phyloP scores from a whole-genome alignment of 92 coral and sea anemone genomes.

The Muricea muricata region DNA sequence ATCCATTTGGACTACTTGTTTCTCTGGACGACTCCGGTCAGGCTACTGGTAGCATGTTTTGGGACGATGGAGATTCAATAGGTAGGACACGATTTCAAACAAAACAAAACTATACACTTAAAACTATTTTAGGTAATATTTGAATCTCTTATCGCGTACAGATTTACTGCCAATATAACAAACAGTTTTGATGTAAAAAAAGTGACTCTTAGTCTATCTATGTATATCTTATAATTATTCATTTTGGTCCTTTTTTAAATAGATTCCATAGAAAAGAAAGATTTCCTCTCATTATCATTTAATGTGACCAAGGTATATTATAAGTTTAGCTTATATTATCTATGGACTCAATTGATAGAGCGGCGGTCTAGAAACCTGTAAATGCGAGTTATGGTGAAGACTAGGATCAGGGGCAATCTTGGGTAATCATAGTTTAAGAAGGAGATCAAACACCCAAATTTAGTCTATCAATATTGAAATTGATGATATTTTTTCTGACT shows the following conservation, averaged over 20 bases:
- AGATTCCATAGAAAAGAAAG: constrained; percentile 12
- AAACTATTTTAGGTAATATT: no score
- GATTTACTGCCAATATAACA: no score
- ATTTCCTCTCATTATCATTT: constrained; percentile 12
- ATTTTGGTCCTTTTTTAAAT: background rate
- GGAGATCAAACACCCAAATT: no score
- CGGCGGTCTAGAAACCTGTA: no score
- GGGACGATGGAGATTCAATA: constrained; percentile 96
- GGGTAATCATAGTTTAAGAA: no score
- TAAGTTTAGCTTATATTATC: background rate
- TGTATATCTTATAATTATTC: background rate
- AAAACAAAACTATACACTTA: no score
- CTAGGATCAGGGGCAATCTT: no score
- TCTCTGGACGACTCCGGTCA: constrained; percentile 68
- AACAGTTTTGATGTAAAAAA: background rate
- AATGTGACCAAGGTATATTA: constrained; percentile 20
- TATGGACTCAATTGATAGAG: no score
- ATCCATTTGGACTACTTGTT: constrained; percentile 78
- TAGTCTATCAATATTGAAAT: no score
- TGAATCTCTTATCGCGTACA: no score
- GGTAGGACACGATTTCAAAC: no score
- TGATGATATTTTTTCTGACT: background rate
- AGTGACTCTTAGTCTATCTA: background rate
- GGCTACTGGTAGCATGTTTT: constrained; percentile 86
- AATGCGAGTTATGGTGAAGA: no score